These are phyloP conservation scores for Nymphalis urticae DNA, from an alignment of 2,888 invertebrate species.

Conservation along the genomic window DNA sequence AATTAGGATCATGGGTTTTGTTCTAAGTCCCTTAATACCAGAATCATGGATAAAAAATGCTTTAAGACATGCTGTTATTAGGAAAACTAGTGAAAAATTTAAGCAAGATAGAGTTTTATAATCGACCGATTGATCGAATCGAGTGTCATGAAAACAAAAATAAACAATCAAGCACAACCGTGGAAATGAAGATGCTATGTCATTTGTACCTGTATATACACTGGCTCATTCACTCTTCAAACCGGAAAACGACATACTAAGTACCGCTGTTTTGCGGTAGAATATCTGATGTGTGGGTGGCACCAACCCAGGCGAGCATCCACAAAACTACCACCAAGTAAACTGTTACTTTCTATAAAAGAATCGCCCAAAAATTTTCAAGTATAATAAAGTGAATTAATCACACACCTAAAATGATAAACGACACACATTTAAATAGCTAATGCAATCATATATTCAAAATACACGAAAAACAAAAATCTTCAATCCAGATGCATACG, in stretches of 20 bases:
- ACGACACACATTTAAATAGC: conserved; percentile 35
- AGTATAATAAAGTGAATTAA: neutral
- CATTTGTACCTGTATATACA: too few species aligned
- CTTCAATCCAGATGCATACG: conserved; percentile 49
- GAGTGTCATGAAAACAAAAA: too few species aligned
- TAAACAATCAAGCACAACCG: too few species aligned
- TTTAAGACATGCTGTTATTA: neutral
- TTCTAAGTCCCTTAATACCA: conserved; percentile 26
- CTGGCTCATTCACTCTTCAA: too few species aligned
- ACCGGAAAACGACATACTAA: too few species aligned
- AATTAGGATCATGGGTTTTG: conserved; percentile 38
- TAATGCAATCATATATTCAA: conserved; percentile 43
- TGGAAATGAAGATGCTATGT: too few species aligned
- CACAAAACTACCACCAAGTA: too few species aligned
- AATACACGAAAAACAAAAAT: conserved; percentile 46
- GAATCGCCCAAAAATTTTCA: neutral
- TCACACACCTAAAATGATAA: conserved; percentile 7
- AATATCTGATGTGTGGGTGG: too few species aligned
- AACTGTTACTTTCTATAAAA: too few species aligned
- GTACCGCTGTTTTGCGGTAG: too few species aligned
- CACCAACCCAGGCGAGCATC: too few species aligned
- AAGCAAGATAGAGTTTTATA: neutral
- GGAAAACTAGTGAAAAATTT: neutral
- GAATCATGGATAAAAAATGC: neutral
- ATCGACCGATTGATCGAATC: too few species aligned